A percentile compares a stretch with the other conserved stretches of the same genome.
phyloP scores from a whole-genome alignment of 2,888 invertebrate species.

The Drosophila fungiperda region DNA sequence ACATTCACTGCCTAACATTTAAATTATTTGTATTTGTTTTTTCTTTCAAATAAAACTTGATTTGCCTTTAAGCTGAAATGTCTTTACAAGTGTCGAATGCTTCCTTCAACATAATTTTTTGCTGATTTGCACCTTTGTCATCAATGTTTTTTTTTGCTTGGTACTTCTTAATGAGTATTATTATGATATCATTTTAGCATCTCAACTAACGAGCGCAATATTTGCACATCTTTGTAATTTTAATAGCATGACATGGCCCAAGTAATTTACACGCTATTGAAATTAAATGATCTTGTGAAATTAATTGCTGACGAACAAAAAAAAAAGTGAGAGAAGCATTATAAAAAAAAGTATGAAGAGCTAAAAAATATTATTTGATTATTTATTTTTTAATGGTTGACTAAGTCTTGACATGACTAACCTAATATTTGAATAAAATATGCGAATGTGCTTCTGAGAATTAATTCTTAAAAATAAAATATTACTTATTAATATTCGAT shows the following conservation, averaged over 20 bases:
- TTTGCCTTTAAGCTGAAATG: constrained; percentile 43
- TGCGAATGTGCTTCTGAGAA: constrained; percentile 5
- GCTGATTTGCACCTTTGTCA: constrained; percentile 42
- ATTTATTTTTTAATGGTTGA: constrained; percentile 32
- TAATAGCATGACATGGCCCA: constrained; percentile 25
- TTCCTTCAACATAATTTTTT: constrained; percentile 8
- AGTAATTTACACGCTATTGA: constrained; percentile 55
- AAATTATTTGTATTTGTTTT: neutral
- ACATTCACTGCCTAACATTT: constrained; percentile 17
- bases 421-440: constrained; percentile 21
- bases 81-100: constrained; percentile 16
- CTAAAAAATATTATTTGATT: neutral
- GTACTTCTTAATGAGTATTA: constrained; percentile 24
- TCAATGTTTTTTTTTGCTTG: constrained; percentile 18
- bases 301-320: constrained; percentile 17
- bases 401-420: constrained; percentile 32
- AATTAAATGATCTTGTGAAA: constrained; percentile 43
- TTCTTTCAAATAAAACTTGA: neutral
- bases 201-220: constrained; percentile 31
- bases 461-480: constrained; percentile 2
- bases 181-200: constrained; percentile 56
- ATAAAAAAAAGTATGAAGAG: constrained; percentile 22
- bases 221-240: constrained; percentile 43
- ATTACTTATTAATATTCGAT: neutral
- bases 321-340: constrained; percentile 12